Evolutionary conservation across 1,140 invertebrate genomes (phyloP), one percentile per base, ranked within the genome.

Genomic region (Steinernema khuongi): DNA sequence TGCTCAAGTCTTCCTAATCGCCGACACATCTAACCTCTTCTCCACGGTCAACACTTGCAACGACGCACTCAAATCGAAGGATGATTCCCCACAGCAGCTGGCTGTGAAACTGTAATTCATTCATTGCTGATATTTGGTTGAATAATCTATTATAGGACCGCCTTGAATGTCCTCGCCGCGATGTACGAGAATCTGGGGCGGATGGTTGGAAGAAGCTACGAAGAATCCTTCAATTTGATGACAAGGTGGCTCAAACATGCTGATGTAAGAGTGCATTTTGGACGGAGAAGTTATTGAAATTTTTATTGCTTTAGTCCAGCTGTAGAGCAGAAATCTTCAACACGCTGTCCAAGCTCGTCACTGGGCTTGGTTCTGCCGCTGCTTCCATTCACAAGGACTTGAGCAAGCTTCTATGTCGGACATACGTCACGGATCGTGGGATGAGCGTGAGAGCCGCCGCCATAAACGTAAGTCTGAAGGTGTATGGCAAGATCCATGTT

Each of bases 31-130:
- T 87, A 89, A 94, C 71, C 89, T 99, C 0, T 98, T 98, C 87
- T 93, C 97, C 79, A 96, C 94, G 1, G 94, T 99, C 66, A 97
- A 98, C 86, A 93, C 93, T 79, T 98, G 95, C 87, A 98, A 97
- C 88, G 96, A 98, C 85, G 92, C 96, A 78, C 88, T 98, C 19
- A 95, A 94, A 87, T 94, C 93, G 79, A 96, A 94, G 85, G 96
- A 99, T 89, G 96, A 99, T 85, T 96, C 94, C 1, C 93, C 94
- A 0, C 94, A 92, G 79, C 94, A 93, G 85, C 87, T 96, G 68
- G 91, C 93, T 22, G 94, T 93, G 19, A 92, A 93, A 89, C 87
- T 98, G 94, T 97, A 89, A 93, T 66, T 73, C 14, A 31, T 0
- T 29, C 68, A n/a, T 75, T 70, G 1, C 33, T 71, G 31, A 29